A percentile compares a stretch with the other conserved stretches of the same genome.
phyloP scores from a whole-genome alignment of 2,888 invertebrate genomes.

The Hoplodrina blanda region DNA sequence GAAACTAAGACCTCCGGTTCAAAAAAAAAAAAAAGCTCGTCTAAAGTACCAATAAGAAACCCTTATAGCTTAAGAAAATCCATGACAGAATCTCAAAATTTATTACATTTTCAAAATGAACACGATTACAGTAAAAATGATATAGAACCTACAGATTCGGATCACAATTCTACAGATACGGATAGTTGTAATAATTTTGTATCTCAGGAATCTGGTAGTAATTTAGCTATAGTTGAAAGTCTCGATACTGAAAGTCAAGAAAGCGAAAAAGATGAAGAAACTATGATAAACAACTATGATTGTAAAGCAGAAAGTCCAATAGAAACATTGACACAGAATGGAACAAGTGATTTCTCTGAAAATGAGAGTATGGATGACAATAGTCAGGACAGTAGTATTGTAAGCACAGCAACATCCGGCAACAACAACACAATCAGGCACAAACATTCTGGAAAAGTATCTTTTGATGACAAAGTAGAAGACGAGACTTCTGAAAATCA shows the following conservation, averaged over 20 bases:
- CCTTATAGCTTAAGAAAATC: slow-evolving; percentile 74
- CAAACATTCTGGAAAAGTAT: slow-evolving; percentile 6
- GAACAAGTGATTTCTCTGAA: slow-evolving; percentile 36
- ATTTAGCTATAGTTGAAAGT: slow-evolving; percentile 33
- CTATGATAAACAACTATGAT: slow-evolving; percentile 8
- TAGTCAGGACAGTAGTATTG: slow-evolving; percentile 23
- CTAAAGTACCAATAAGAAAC: slow-evolving; percentile 63
- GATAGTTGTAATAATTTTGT: slow-evolving; percentile 42
- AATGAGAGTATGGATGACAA: slow-evolving; percentile 43
- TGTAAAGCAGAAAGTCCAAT: slow-evolving; percentile 11
- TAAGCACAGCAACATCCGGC: slow-evolving; percentile 15
- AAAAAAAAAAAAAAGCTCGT: slow-evolving; percentile 67
- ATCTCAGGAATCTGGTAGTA: slow-evolving; percentile 15
- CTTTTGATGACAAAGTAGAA: slow-evolving; percentile 11
- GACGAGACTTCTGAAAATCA: background rate
- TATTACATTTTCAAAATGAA: slow-evolving; percentile 71
- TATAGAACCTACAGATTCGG: slow-evolving; percentile 38
- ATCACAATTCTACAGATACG: slow-evolving; percentile 43
- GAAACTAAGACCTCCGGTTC: slow-evolving; percentile 52
- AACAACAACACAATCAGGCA: slow-evolving; percentile 27
- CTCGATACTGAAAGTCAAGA: slow-evolving; percentile 20
- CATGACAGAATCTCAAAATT: slow-evolving; percentile 72
- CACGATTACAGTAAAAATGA: slow-evolving; percentile 72
- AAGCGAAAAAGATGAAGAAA: slow-evolving; percentile 14
- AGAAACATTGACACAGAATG: slow-evolving; percentile 31